Base-by-base conservation (phyloP, 2,888 invertebrate genomes). In the Thereva unica region DNA sequence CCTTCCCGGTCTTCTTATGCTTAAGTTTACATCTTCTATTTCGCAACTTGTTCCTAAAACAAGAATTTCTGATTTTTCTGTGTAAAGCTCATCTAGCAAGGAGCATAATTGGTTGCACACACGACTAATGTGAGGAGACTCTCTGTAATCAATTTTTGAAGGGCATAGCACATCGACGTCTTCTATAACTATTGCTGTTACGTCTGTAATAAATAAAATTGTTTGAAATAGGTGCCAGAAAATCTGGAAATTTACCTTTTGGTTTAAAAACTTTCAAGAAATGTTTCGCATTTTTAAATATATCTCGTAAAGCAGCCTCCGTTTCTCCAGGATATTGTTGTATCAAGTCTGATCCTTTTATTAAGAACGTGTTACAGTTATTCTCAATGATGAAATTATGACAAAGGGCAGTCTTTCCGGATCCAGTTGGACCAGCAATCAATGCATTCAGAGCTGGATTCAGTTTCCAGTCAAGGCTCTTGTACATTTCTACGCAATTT, bases 391-490 rank as follows among this genome's bases (percentile, higher is more conserved):
- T 80, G 41, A 84, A 80, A 38, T 82, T 81, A 57, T 78, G 76
- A 3, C 85, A 82, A 41, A 87, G 74, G 5, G 82, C 78, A 7
- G 84, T 85, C 77, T 87, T 87, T 12, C 87, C 86, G 73, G 84
- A 83, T 5, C 87, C 87, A 2, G 84, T 78, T 9, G 86, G 82
- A 3, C 87, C 87, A 68, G 74, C 73, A 0, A 80, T 5, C 2
- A 80, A 59, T 0, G 74, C 74, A 49, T 69, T 69, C 5, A 73
- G 59, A 2, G 75, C 63, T 4, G 71, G 71, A 52, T 68, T 71
- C 1, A 68, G 10, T n/a, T 81, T 78, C 66, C 85, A 74, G 4
- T 47, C 47, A 0, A 68, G 40, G 3, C 50, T 38, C 1, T 59
- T 61, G 56, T 84, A 76, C 1, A 84, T 69, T 74, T 77, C 68